A percentile compares a stretch with the other conserved stretches of the same genome.
Evolutionary conservation across 2,888 invertebrate species (phyloP).

Genomic region (Loripinus fragilis): DNA sequence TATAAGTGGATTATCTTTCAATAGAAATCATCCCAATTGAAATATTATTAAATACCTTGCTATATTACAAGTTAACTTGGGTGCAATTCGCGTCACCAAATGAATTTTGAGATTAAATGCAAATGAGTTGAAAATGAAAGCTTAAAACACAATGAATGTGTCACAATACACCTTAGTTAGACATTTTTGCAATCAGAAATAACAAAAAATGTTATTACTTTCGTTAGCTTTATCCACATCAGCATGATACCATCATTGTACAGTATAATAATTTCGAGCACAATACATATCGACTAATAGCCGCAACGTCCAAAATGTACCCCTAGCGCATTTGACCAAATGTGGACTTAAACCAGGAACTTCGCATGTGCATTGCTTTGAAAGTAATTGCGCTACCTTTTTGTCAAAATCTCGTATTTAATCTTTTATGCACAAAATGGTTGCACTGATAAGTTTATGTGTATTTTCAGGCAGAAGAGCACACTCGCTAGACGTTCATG

Average conservation of each 20-base stretch:
- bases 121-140: slow-evolving; percentile 33
- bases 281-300: slow-evolving; percentile 39
- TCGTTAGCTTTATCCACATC: slow-evolving; percentile 41
- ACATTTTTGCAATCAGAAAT: slow-evolving; percentile 48
- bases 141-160: slow-evolving; percentile 37
- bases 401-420: too few species aligned
- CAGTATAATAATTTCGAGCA: neutral
- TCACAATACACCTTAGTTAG: slow-evolving; percentile 11
- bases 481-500: too few species aligned
- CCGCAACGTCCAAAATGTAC: too few species aligned
- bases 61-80: slow-evolving; percentile 6
- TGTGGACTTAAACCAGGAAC: too few species aligned
- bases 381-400: too few species aligned
- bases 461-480: too few species aligned
- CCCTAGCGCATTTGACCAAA: too few species aligned
- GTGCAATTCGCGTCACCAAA: slow-evolving; percentile 15
- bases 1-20: slow-evolving; percentile 20
- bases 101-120: slow-evolving; percentile 43
- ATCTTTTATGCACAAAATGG: too few species aligned
- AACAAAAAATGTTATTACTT: slow-evolving; percentile 53
- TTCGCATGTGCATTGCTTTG: too few species aligned
- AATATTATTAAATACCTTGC: slow-evolving; percentile 1
- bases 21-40: slow-evolving; percentile 5
- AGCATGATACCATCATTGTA: neutral
- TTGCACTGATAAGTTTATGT: too few species aligned